Evolutionary conservation across 2,797 vertebrate species (phyloP), one percentile per base, ranked within the genome.

Genomic region (Sternarchorhynchus goeldii): DNA sequence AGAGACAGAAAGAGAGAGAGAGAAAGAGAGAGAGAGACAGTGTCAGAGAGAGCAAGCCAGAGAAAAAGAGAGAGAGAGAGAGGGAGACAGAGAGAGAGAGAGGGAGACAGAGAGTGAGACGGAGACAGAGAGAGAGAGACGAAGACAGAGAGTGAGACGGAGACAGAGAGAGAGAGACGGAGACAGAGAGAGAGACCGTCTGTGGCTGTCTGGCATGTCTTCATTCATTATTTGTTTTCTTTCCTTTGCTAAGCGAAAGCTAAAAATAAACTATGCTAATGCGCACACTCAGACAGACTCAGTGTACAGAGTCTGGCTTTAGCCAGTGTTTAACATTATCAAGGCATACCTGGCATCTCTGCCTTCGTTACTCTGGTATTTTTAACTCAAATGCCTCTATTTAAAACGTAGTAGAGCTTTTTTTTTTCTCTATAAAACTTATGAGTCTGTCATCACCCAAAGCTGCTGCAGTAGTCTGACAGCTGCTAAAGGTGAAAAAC

Each of bases 141-240:
- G 60, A 57, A 70, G 53, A n/a, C 6, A 57, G 64, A 57, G 7
- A 45, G 45, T 21, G 41, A 20, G 32, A 31, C n/a, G 34, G 45
- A 71, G 7, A 32, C 50, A 69, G 25, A 55, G 86, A 87, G 76
- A 29, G 50, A 31, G 45, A 21, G 45, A 21, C 3, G 8, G 5
- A 55, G 12, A 69, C 41, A 69, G 14, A 53, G 3, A 18, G 59
- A n/a, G 2, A 17, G 81, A 75, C 88, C 18, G 31, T 80, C 69
- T 70, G 57, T 70, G 21, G 39, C 53, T 18, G 25, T 64, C 16
- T 63, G n/a, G 25, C 18, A 1, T 64, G 21, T 25, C 14, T 62
- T 50, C 36, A 20, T 80, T 64, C 39, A 34, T 69, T 55, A 55
- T 45, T 76, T 76, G 64, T 29, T 75, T 17, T 50, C 10, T 18